A percentile compares a stretch with the other conserved stretches of the same genome.
These are phyloP conservation scores for Potamilus streckersoni DNA, from an alignment of 1,140 invertebrate genomes.

Conservation along the genomic window DNA sequence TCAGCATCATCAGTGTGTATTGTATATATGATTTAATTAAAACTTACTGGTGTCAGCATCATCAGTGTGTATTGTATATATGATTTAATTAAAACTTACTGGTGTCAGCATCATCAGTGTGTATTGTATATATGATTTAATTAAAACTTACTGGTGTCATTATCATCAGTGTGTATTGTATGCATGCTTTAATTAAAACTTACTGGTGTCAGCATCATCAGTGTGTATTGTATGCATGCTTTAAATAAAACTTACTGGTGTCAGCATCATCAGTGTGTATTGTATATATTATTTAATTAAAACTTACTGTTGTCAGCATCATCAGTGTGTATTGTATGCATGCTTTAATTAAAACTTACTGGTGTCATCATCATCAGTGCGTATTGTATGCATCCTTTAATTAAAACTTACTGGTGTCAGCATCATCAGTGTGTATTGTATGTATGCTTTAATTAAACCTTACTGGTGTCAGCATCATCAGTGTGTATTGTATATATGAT, in stretches of 20 bases:
- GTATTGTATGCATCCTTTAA: conserved; percentile 66
- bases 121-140: conserved; percentile 66
- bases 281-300: too few relatives aligned
- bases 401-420: conserved; percentile 69
- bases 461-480: conserved; percentile 77
- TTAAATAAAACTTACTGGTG: conserved; percentile 51
- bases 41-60: conserved; percentile 72
- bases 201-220: conserved; percentile 77
- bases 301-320: conserved; percentile 72
- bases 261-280: conserved; percentile 83
- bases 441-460: too few relatives aligned
- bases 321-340: conserved; percentile 77
- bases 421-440: conserved; percentile 79
- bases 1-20: conserved; percentile 83
- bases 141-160: conserved; percentile 69
- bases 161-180: conserved; percentile 79
- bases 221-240: conserved; percentile 72
- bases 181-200: too few relatives aligned
- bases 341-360: conserved; percentile 33
- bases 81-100: conserved; percentile 32
- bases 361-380: conserved; percentile 80
- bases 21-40: too few relatives aligned
- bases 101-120: conserved; percentile 80
- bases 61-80: conserved; percentile 77
- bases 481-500: conserved; percentile 72